Evolutionary conservation across 2,113 vertebrate species (phyloP), one percentile per base, ranked within the genome.

Genomic region (Ammodramus savannarum): DNA sequence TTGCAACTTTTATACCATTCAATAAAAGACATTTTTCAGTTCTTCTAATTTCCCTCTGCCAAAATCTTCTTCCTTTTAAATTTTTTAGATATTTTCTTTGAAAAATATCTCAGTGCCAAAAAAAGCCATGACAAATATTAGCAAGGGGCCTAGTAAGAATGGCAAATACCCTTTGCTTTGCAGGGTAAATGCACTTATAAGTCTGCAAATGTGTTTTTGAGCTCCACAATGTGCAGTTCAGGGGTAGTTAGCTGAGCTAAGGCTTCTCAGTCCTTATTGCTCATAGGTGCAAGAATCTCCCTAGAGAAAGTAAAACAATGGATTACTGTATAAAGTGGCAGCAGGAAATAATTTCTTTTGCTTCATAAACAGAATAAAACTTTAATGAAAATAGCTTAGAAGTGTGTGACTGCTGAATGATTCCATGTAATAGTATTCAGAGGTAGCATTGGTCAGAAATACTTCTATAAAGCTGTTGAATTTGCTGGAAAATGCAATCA

Each of bases 261-360:
- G 55, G 39, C 31, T 94, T 15, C 39, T 86, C 34, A 27, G 72
- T 78, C 57, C 66, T 88, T 92, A 76, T 76, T 80, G 32, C 58
- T 93, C 10, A 1, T 89, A 63, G 63, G 63, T 87, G n/a, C 68
- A 26, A 66, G 46, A 22, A 74, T 48, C 16, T 90, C 75, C 52
- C 43, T 75, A 74, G 68, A 84, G 82, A 80, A 90, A 74, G 73
- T 43, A 48, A 80, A 94, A 59, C 55, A 49, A 10, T 65, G 27
- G 38, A 27, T 85, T 85, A 12, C 75, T 63, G 11, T 80, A 34
- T 54, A 29, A 85, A 69, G 41, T 88, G 67, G 31, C 52, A 85
- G 54, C 20, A 69, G 79, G 68, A 86, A 90, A 91, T 89, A 69
- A 48, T 81, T 95, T 79, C 51, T 89, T 94, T 95, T 93, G 17